phyloP scores from a whole-genome alignment of 1,140 invertebrate genomes.

The Geopemphigus sp. region DNA sequence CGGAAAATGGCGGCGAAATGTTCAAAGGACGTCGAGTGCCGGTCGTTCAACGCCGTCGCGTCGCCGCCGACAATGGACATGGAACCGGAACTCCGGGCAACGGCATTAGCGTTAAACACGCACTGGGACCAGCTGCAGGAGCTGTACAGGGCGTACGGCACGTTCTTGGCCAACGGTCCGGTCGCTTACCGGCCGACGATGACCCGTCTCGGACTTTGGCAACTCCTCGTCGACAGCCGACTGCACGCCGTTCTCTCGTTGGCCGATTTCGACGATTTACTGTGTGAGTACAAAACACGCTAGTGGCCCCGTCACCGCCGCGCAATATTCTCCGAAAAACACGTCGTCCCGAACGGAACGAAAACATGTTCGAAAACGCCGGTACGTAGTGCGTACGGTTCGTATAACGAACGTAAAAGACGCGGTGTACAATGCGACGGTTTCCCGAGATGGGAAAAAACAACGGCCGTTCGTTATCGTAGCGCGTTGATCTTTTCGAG shows the following conservation, averaged over 20 bases:
- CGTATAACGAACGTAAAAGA: no score
- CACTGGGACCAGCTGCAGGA: not conserved
- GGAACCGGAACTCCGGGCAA: not conserved
- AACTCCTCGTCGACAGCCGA: not conserved
- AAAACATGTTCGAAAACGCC: no score
- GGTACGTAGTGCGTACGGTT: no score
- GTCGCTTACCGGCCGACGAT: not conserved
- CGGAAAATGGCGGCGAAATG: not conserved
- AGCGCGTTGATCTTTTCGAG: no score
- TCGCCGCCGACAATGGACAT: no score
- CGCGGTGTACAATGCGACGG: no score
- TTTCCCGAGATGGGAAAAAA: no score
- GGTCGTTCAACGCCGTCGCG: no score
- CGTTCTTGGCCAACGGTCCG: not conserved
- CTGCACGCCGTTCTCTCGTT: not conserved
- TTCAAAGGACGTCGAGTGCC: not conserved
- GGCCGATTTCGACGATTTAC: not conserved
- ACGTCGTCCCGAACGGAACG: no score
- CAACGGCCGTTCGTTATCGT: no score
- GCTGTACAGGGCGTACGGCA: not conserved
- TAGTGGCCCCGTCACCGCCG: no score
- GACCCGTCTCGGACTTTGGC: conserved; percentile 30
- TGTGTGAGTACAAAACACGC: conserved; percentile 8
- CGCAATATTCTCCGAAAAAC: no score
- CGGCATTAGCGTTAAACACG: not conserved